phyloP scores from a whole-genome alignment of 2,113 vertebrate genomes.

The Alouatta palliata region DNA sequence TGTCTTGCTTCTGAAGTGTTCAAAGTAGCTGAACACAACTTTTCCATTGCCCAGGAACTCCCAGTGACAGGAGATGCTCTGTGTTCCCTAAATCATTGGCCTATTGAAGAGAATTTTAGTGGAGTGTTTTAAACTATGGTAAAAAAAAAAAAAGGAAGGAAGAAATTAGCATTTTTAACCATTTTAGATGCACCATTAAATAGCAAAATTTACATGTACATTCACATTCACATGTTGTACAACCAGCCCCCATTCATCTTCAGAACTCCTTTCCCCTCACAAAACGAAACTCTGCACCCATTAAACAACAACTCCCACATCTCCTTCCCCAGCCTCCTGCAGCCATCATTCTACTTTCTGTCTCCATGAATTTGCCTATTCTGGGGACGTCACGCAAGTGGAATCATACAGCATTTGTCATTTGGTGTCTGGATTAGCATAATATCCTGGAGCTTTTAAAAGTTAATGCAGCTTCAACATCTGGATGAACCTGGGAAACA shows the following conservation, averaged over 20 bases:
- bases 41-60: not conserved
- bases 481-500: not conserved
- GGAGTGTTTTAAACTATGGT: not conserved
- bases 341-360: not conserved
- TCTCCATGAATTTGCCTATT: not conserved
- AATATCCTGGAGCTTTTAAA: not conserved
- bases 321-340: fast-evolving
- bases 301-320: not conserved
- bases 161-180: not conserved
- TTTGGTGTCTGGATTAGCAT: not conserved
- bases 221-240: not conserved
- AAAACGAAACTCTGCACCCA: not conserved
- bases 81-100: not conserved
- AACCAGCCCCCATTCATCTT: no score
- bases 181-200: not conserved
- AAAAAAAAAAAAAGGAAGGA: constrained; percentile 38
- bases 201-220: not conserved
- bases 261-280: not conserved
- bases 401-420: not conserved
- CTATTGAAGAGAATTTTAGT: not conserved
- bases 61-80: not conserved
- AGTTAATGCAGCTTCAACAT: not conserved
- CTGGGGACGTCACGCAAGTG: not conserved
- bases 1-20: not conserved
- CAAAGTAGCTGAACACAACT: not conserved